These are phyloP conservation scores for Alethe castanea DNA, from an alignment of 2,113 vertebrate species.

Conservation along the genomic window DNA sequence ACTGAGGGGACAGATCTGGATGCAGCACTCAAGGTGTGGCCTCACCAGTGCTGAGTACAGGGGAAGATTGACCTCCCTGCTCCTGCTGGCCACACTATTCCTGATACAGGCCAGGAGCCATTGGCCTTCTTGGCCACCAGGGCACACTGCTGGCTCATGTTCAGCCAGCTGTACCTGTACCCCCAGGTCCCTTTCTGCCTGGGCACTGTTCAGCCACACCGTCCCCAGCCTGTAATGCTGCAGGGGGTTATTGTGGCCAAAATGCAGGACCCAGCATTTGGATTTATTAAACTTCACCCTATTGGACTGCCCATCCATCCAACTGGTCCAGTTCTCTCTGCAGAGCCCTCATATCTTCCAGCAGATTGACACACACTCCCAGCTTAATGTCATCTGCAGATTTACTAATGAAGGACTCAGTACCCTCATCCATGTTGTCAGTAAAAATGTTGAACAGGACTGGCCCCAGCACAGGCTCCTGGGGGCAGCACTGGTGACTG, in stretches of 20 bases:
- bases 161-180: not conserved
- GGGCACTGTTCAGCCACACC: not conserved
- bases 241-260: not conserved
- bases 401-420: not conserved
- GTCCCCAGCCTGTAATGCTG: accelerated
- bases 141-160: not conserved
- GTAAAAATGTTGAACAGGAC: not conserved
- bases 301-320: not conserved
- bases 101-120: not conserved
- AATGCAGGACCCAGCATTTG: not conserved
- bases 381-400: too few species aligned
- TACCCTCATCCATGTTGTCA: too few species aligned
- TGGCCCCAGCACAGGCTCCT: not conserved
- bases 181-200: not conserved
- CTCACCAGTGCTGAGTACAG: not conserved
- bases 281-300: not conserved
- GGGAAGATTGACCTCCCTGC: not conserved
- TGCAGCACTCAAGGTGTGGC: not conserved
- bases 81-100: not conserved
- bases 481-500: not conserved
- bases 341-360: not conserved
- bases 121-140: not conserved
- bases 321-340: not conserved
- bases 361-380: accelerated
- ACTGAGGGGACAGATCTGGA: not conserved